These are phyloP conservation scores for Amia ocellicauda DNA, from an alignment of 2,113 vertebrate genomes.

Conservation along the genomic window DNA sequence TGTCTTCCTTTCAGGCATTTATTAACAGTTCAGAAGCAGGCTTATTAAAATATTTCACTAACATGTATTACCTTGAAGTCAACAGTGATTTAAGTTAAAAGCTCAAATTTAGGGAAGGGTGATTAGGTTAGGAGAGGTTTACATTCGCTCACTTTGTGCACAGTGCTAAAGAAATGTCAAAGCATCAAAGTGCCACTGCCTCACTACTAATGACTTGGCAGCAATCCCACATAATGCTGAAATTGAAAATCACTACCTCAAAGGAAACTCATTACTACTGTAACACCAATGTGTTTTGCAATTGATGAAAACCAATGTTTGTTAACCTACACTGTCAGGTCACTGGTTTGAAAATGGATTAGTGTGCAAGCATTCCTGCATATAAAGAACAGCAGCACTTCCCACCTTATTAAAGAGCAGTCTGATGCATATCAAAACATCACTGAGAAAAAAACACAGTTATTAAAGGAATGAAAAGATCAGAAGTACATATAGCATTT, in stretches of 20 bases:
- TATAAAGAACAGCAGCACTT: not conserved
- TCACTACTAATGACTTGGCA: not conserved
- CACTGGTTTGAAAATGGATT: constrained; percentile 6
- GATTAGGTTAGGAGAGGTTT: not conserved
- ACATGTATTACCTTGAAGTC: no score
- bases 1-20: no score
- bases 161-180: not conserved
- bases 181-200: constrained; percentile 1
- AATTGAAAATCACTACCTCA: constrained; percentile 7
- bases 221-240: constrained; percentile 4
- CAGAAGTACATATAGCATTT: not conserved
- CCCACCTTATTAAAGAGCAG: not conserved
- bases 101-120: not conserved
- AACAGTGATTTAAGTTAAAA: no score
- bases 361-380: not conserved
- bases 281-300: not conserved
- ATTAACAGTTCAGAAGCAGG: no score
- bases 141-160: not conserved
- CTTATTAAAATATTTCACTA: no score
- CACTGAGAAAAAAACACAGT: not conserved
- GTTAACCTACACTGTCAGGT: constrained; percentile 8
- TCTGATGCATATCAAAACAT: not conserved
- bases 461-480: not conserved
- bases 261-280: constrained; percentile 11
- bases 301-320: not conserved